These are phyloP conservation scores for Drosophila tanythrix DNA, from an alignment of 2,888 invertebrate species.

Conservation along the genomic window DNA sequence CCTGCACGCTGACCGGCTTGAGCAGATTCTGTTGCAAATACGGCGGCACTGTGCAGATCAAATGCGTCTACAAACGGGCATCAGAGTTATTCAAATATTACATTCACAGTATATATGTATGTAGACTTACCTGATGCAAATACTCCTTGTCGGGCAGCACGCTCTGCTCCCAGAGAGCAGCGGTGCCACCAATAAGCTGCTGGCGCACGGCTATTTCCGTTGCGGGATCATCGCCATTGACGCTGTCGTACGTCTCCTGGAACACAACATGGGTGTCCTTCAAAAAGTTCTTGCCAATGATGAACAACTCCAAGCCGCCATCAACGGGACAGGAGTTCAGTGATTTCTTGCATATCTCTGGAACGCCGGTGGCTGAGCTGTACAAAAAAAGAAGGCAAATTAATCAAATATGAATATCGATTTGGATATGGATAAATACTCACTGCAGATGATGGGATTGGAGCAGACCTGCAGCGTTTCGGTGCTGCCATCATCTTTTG, in stretches of 20 bases:
- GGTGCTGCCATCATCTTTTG: slow-evolving; percentile 90
- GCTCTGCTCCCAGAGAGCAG: slow-evolving; percentile 90
- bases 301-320: slow-evolving; percentile 93
- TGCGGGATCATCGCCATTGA: slow-evolving; percentile 66
- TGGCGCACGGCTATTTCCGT: slow-evolving; percentile 78
- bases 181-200: slow-evolving; percentile 85
- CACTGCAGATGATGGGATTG: slow-evolving; percentile 96
- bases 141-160: slow-evolving; percentile 95
- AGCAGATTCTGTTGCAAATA: slow-evolving; percentile 88
- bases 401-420: background rate
- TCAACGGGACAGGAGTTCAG: slow-evolving; percentile 91
- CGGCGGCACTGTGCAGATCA: slow-evolving; percentile 94
- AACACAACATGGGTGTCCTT: slow-evolving; percentile 95
- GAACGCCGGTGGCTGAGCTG: slow-evolving; percentile 96
- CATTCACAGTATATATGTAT: background rate
- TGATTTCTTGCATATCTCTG: slow-evolving; percentile 96
- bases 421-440: slow-evolving; percentile 85
- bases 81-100: background rate
- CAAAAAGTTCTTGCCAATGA: slow-evolving; percentile 95
- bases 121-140: slow-evolving; percentile 89
- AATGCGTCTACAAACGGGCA: slow-evolving; percentile 88
- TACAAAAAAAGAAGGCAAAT: background rate
- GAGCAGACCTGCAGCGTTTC: slow-evolving; percentile 96
- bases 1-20: slow-evolving; percentile 90
- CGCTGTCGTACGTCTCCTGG: slow-evolving; percentile 83